A percentile compares a stretch with the other conserved stretches of the same genome.
Conservation (phyloP, 2,797 vertebrate genomes). For the Otus scops region DNA sequence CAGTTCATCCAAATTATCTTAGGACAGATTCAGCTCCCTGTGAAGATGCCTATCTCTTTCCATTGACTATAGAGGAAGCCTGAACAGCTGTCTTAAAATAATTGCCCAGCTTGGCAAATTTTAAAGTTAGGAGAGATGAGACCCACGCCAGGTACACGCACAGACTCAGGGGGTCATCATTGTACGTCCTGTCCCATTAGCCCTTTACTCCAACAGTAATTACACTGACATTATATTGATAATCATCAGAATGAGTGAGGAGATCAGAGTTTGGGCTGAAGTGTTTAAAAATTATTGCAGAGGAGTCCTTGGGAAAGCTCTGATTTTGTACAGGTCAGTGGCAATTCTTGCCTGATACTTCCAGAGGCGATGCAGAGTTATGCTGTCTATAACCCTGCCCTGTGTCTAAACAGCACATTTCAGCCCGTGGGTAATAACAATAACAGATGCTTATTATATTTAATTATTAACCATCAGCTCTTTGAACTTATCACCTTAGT, state of each 20-base stretch:
- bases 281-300: not conserved
- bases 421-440: constrained; percentile 33
- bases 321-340: not conserved
- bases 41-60: not conserved
- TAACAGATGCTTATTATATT: constrained; percentile 57
- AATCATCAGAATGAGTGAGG: not conserved
- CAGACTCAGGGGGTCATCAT: not conserved
- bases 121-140: not conserved
- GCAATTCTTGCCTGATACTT: not conserved
- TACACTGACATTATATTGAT: not conserved
- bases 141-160: not conserved
- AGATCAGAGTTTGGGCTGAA: not conserved
- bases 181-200: not conserved
- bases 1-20: not conserved
- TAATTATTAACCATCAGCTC: constrained; percentile 63
- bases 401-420: constrained; percentile 1
- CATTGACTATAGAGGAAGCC: not conserved
- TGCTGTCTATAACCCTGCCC: not conserved
- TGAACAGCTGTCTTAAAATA: not conserved
- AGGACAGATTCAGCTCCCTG: not conserved
- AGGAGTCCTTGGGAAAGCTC: not conserved
- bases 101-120: not conserved
- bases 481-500: constrained; percentile 63
- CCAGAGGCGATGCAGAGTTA: not conserved
- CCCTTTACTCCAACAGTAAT: not conserved